Evolutionary conservation across 1,140 invertebrate genomes (phyloP), one percentile per base, ranked within the genome.

Genomic region (Ectropis grisescens): DNA sequence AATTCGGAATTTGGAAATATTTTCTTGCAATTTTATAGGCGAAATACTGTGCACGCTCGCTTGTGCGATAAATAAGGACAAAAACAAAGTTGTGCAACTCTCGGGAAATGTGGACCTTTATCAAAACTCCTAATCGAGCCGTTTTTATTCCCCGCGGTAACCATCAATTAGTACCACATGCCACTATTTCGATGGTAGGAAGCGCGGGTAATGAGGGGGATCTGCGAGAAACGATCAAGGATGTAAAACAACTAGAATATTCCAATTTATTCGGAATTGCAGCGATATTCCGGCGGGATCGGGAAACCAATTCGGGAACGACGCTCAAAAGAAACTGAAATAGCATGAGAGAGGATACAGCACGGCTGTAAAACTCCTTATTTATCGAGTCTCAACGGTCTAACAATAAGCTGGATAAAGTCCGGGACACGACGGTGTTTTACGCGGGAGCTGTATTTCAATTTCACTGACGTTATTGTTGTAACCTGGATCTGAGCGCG

Each of bases 131-230:
- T 47, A 60, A 72, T 61, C 47, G 47, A 41, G 43, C 41, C 47
- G 48, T 68, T 66, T 64, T 72, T 64, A 72, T 68, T 64, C 64
- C 45, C 52, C 16, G 14, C 36, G 37, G 49, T 31, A 40, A 35
- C 29, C 58, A 53, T 60, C 58, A 67, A 68, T 72, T 68, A 68
- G 59, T 48, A 47, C 28, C 64, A 68, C 47, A 53, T 72, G 68
- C 49, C 45, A 42, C 53, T 46, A 42, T 55, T 48, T 52, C 51
- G 53, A 54, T 58, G 56, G 57, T 56, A 51, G 49, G 38, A 58
- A 48, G 19, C 38, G 37, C 42, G 66, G 60, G 34, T 48, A 53
- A 59, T 50, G 47, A 45, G 47, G 51, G 49, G 36, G 35, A 29
- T 38, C 37, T 29, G 30, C 35, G 25, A 32, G 49, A 45, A 39